Percentiles rank a stretch among this genome's conserved stretches.
phyloP scores from a whole-genome alignment of 2,797 vertebrate genomes.

The Phaenicophaeus curvirostris region DNA sequence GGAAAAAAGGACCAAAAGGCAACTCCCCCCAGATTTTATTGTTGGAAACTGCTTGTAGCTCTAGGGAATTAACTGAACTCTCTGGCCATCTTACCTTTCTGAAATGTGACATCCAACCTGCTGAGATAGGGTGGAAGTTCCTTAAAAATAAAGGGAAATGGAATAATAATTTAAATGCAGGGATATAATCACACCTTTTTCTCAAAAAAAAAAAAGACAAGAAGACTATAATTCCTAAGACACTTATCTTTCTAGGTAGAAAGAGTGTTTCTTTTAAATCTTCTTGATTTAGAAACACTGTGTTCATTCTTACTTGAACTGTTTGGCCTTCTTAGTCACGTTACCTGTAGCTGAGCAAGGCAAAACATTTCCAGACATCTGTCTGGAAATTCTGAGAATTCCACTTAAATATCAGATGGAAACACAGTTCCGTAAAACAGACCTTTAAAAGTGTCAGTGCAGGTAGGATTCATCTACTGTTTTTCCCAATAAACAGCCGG shows the following conservation, averaged over 20 bases:
- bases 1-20: background rate
- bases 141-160: constrained; percentile 75
- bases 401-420: background rate
- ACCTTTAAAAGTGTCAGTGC: background rate
- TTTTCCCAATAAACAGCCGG: background rate
- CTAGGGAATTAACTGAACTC: background rate
- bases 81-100: constrained; percentile 83
- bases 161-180: background rate
- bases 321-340: background rate
- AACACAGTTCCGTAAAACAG: background rate
- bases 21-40: background rate
- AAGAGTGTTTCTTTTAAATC: fast-evolving
- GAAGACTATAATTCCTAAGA: background rate
- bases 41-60: background rate
- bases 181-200: background rate
- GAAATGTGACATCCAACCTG: constrained; percentile 92
- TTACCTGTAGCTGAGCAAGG: background rate
- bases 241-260: background rate
- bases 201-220: background rate
- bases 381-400: background rate
- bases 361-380: background rate
- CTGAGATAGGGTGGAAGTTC: constrained; percentile 92
- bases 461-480: background rate
- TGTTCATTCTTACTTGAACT: background rate
- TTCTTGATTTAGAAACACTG: background rate